phyloP scores from a whole-genome alignment of 92 coral and sea anemone species.

The Parazoanthus darwini region DNA sequence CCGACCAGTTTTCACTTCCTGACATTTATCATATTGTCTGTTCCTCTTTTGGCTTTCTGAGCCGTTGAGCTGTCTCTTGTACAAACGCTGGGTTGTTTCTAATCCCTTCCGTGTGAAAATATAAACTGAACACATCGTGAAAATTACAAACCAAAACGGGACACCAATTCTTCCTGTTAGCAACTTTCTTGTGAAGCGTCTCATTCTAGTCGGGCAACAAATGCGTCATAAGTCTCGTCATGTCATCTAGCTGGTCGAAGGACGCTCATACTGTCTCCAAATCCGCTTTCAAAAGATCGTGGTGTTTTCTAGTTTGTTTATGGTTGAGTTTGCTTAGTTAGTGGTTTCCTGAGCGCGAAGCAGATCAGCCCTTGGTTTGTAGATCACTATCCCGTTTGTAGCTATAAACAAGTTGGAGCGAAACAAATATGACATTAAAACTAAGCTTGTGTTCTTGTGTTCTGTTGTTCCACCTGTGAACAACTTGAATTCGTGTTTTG shows the following conservation, averaged over 20 bases:
- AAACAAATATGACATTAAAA: conserved; percentile 4
- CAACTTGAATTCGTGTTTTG: background rate
- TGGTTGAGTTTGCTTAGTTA: background rate
- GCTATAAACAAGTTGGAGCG: background rate
- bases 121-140: conserved; percentile 49
- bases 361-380: conserved; percentile 19
- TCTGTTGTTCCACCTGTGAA: conserved; percentile 35
- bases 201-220: conserved; percentile 50
- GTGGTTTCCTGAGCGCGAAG: background rate
- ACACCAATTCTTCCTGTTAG: conserved; percentile 37
- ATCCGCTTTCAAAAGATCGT: conserved; percentile 11
- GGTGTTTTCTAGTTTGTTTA: conserved; percentile 18
- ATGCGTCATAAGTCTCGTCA: conserved; percentile 26
- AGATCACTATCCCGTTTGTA: background rate
- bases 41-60: conserved; percentile 37
- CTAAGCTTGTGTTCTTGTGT: conserved; percentile 28
- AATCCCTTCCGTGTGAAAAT: conserved; percentile 41
- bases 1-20: background rate
- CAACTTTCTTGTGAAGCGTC: conserved; percentile 44
- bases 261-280: background rate
- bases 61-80: conserved; percentile 42
- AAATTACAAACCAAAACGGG: conserved; percentile 48
- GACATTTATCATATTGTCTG: conserved; percentile 19
- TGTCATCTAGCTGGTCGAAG: background rate
- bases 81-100: conserved; percentile 16